Evolutionary conservation across 2,888 invertebrate genomes (phyloP).

Genomic region (Thecophora atra): DNA sequence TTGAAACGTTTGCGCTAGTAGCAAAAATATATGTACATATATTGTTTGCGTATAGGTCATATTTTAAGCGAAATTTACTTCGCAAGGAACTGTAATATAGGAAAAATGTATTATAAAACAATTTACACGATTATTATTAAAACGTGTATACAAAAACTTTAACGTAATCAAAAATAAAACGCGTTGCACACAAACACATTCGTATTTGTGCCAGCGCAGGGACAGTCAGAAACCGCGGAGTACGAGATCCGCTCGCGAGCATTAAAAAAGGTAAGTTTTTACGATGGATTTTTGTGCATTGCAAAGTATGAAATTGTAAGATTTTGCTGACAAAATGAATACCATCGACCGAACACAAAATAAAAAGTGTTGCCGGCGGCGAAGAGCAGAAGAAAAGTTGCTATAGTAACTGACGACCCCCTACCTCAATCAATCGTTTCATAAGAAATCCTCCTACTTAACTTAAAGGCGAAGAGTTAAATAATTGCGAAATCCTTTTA

Average conservation of each 20-base stretch:
- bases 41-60: neutral
- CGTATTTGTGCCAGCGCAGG: slow-evolving; percentile 6
- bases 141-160: slow-evolving; percentile 21
- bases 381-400: slow-evolving; percentile 13
- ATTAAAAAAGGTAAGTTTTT: slow-evolving; percentile 17
- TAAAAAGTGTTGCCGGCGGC: too few species aligned
- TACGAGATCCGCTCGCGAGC: slow-evolving; percentile 33
- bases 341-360: too few species aligned
- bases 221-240: slow-evolving; percentile 24
- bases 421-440: too few species aligned
- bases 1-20: slow-evolving; percentile 33
- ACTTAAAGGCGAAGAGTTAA: too few species aligned
- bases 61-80: neutral
- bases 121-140: neutral
- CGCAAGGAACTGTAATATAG: neutral
- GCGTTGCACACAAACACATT: slow-evolving; percentile 18
- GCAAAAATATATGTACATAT: slow-evolving; percentile 18
- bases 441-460: too few species aligned
- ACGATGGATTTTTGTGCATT: neutral
- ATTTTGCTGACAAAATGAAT: neutral
- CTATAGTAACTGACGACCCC: neutral
- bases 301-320: neutral
- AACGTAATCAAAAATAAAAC: slow-evolving; percentile 28
- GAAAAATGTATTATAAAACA: slow-evolving; percentile 2
- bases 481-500: slow-evolving; percentile 10